A percentile compares a stretch with the other conserved stretches of the same genome.
phyloP scores from a whole-genome alignment of 2,113 vertebrate species.

The Prionailurus bengalensis region DNA sequence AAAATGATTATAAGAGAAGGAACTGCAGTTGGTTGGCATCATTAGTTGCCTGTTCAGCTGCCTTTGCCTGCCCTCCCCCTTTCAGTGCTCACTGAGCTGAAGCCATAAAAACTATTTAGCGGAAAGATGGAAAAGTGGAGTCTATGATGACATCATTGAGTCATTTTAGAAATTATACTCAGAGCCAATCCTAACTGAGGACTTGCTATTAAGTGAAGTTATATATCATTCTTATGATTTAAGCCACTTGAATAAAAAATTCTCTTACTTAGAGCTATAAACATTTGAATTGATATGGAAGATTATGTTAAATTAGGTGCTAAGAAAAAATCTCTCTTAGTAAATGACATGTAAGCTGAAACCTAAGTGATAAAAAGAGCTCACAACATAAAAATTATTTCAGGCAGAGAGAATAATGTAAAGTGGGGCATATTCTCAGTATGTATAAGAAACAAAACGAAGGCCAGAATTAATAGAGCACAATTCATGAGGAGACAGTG shows the following conservation, averaged over 20 bases:
- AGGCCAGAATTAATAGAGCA: background rate
- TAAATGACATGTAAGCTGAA: conserved; percentile 3
- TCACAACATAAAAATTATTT: background rate
- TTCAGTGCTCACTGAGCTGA: background rate
- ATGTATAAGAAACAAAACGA: background rate
- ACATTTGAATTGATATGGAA: background rate
- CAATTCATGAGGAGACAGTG: background rate
- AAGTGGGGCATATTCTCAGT: background rate
- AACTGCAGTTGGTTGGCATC: background rate
- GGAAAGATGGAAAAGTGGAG: background rate
- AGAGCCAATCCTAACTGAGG: background rate
- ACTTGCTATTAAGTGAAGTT: background rate
- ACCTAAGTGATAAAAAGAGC: background rate
- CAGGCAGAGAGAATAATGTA: background rate
- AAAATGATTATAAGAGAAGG: background rate
- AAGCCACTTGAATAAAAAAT: background rate
- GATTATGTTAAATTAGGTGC: background rate
- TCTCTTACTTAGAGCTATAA: background rate
- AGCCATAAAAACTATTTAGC: background rate
- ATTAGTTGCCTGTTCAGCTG: background rate
- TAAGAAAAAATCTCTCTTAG: background rate
- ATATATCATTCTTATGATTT: background rate
- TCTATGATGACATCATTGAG: background rate
- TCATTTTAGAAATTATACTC: background rate
- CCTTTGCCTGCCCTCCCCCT: too few relatives aligned